Evolutionary conservation across 2,113 vertebrate species (phyloP).

Genomic region (Tupaia tana): DNA sequence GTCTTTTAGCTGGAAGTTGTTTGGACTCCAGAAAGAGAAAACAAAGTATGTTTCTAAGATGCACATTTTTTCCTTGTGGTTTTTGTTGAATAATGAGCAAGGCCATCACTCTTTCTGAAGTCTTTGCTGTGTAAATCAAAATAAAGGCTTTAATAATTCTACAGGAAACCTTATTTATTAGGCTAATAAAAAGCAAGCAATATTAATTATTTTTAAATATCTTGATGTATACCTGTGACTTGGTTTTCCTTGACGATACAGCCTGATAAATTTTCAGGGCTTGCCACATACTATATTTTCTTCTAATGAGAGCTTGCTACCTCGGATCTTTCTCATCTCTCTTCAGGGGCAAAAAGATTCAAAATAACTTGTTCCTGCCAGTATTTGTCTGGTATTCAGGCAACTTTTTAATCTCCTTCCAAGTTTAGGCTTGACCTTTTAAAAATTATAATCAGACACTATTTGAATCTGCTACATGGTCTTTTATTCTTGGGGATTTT

Average conservation of each 20-base stretch:
- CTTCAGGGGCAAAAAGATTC: constrained; percentile 84
- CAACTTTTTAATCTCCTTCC: constrained; percentile 79
- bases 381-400: constrained; percentile 76
- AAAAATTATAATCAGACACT: constrained; percentile 82
- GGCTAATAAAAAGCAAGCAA: constrained; percentile 61
- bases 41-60: constrained; percentile 82
- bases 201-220: constrained; percentile 76
- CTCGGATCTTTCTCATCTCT: constrained; percentile 85
- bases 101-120: constrained; percentile 82
- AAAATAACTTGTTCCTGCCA: constrained; percentile 83
- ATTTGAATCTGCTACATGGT: constrained; percentile 40
- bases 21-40: constrained; percentile 81
- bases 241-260: constrained; percentile 75
- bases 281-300: constrained; percentile 81
- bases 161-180: constrained; percentile 79
- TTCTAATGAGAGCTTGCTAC: constrained; percentile 84
- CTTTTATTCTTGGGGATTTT: constrained; percentile 68
- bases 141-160: constrained; percentile 81
- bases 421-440: constrained; percentile 82
- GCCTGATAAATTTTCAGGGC: constrained; percentile 77
- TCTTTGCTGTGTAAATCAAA: constrained; percentile 81
- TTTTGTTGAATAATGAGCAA: constrained; percentile 86
- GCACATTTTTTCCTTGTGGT: constrained; percentile 84
- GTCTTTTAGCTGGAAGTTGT: constrained; percentile 85
- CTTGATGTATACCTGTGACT: constrained; percentile 63